These are phyloP conservation scores for Polyommatus icarus DNA, from an alignment of 2,888 invertebrate species.

Conservation along the genomic window DNA sequence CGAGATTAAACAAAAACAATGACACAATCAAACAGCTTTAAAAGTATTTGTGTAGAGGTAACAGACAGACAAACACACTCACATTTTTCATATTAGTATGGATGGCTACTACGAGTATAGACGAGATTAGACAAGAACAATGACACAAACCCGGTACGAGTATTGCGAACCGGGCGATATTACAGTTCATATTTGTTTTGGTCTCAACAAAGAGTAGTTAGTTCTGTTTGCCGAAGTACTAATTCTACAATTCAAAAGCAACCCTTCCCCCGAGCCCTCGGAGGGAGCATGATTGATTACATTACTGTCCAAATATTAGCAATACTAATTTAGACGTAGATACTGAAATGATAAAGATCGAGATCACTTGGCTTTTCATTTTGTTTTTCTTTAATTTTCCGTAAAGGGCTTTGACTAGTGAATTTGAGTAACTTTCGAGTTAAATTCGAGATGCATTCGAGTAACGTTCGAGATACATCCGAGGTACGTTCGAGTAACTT, in stretches of 20 bases:
- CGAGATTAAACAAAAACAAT: too few relatives aligned
- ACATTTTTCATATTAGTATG: background rate
- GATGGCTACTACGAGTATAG: too few relatives aligned
- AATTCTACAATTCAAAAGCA: slow-evolving; percentile 42
- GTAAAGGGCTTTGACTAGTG: background rate
- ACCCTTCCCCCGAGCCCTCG: slow-evolving; percentile 38
- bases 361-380: slow-evolving; percentile 34
- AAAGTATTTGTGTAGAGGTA: too few relatives aligned
- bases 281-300: slow-evolving; percentile 61
- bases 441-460: background rate
- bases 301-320: slow-evolving; percentile 61
- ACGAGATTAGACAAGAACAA: background rate
- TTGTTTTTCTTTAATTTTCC: slow-evolving; percentile 3
- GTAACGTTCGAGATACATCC: background rate
- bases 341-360: slow-evolving; percentile 17
- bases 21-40: too few relatives aligned
- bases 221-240: slow-evolving; percentile 37
- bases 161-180: slow-evolving; percentile 12
- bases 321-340: slow-evolving; percentile 28
- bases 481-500: background rate
- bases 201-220: slow-evolving; percentile 30
- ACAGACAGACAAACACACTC: background rate
- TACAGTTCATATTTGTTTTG: slow-evolving; percentile 29
- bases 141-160: background rate
- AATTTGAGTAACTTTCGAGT: background rate